These are phyloP conservation scores for Calyptommatus sinebrachiatus DNA, from an alignment of 2,113 vertebrate genomes.

Conservation along the genomic window DNA sequence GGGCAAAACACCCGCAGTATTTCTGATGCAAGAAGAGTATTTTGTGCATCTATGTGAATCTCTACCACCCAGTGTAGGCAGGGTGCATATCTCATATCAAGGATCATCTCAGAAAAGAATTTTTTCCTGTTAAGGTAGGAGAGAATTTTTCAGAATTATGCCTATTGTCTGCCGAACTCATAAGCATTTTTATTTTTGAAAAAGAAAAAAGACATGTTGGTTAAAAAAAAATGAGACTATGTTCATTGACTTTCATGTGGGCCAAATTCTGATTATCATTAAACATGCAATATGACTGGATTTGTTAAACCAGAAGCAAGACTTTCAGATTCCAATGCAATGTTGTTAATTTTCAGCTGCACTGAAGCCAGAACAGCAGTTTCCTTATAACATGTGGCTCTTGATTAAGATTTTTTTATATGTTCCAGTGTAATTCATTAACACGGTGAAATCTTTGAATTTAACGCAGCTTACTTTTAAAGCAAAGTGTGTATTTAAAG, in stretches of 20 bases:
- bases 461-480: not conserved
- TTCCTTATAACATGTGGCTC: no score
- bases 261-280: no score
- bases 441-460: not conserved
- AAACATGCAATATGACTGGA: not conserved
- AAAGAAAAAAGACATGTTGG: no score
- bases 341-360: no score
- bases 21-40: not conserved
- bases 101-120: not conserved
- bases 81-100: not conserved
- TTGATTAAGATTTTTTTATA: no score
- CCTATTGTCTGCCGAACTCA: not conserved
- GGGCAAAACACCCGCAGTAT: not conserved
- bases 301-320: no score
- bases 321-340: no score
- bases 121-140: not conserved
- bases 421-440: not conserved
- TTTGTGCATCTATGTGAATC: not conserved
- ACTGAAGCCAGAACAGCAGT: no score
- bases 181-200: no score
- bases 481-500: not conserved
- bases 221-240: no score
- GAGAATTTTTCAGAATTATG: not conserved
- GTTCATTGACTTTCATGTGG: not conserved
- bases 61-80: not conserved